Evolutionary conservation across 53 echinoderm and acorn worm species (phyloP).

Genomic region (Apostichopus leukothele): DNA sequence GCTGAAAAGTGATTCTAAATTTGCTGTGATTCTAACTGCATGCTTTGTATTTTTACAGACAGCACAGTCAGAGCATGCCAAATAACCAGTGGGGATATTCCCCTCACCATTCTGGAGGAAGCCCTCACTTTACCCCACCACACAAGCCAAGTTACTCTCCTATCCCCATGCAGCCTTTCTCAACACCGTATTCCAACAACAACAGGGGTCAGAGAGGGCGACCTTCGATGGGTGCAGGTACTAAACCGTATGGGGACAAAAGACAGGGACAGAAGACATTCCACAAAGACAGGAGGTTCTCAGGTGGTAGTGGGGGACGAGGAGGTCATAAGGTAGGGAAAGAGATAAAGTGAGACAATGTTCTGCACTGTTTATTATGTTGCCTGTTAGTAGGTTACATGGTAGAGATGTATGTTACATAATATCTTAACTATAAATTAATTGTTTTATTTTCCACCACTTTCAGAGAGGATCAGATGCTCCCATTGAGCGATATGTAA

Average conservation of each 20-base stretch:
- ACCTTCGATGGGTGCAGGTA: neutral
- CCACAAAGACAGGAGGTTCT: constrained; percentile 15
- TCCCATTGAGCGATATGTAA: constrained; percentile 67
- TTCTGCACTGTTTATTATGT: neutral
- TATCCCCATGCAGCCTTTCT: constrained; percentile 7
- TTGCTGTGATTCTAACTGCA: neutral
- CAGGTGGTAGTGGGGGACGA: constrained; percentile 14
- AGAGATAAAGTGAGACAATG: neutral
- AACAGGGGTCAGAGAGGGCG: constrained; percentile 16
- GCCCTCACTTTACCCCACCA: neutral
- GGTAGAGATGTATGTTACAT: no score
- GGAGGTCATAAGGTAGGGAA: constrained; percentile 12
- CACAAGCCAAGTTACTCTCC: constrained; percentile 31
- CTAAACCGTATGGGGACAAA: neutral
- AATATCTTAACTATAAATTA: neutral
- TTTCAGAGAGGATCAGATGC: constrained; percentile 9
- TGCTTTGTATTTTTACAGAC: neutral
- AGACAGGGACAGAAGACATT: constrained; percentile 9
- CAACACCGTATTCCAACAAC: constrained; percentile 9
- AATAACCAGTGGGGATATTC: neutral
- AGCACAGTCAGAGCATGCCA: neutral
- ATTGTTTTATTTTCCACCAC: neutral
- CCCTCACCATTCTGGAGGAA: neutral
- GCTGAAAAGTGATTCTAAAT: no score
- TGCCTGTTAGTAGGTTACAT: no score